Conservation (phyloP, 2,113 vertebrate genomes). For the Smithornis capensis region DNA sequence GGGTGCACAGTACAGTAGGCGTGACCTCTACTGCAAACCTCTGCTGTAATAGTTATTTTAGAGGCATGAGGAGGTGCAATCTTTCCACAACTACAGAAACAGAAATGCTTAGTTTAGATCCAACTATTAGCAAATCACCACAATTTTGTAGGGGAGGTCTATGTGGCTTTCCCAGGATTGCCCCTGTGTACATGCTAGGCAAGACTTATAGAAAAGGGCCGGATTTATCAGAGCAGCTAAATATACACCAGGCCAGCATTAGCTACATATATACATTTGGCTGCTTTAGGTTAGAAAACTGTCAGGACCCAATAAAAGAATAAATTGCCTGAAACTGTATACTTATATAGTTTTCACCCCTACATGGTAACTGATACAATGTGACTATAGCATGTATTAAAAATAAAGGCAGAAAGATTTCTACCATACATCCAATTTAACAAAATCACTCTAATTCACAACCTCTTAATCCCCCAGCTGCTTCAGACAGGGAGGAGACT, state of each 20-base stretch:
- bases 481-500: not conserved
- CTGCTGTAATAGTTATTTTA: not conserved
- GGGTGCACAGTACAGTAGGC: not conserved
- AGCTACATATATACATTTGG: not conserved
- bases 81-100: not conserved
- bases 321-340: not conserved
- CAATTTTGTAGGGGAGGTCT: not conserved
- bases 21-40: not conserved
- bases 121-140: not conserved
- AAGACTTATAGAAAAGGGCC: not conserved
- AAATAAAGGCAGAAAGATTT: not conserved
- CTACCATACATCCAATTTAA: not conserved
- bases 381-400: not conserved
- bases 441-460: not conserved
- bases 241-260: not conserved
- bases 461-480: not conserved
- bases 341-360: not conserved
- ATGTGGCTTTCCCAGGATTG: not conserved
- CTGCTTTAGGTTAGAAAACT: not conserved
- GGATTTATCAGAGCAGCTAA: slow-evolving; percentile 9
- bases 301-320: not conserved
- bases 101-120: not conserved
- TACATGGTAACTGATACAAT: not conserved
- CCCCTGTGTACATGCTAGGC: not conserved
- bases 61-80: not conserved